Evolutionary conservation across 1,140 invertebrate genomes (phyloP), one percentile per base, ranked within the genome.

Genomic region (Ceratina calcarata): DNA sequence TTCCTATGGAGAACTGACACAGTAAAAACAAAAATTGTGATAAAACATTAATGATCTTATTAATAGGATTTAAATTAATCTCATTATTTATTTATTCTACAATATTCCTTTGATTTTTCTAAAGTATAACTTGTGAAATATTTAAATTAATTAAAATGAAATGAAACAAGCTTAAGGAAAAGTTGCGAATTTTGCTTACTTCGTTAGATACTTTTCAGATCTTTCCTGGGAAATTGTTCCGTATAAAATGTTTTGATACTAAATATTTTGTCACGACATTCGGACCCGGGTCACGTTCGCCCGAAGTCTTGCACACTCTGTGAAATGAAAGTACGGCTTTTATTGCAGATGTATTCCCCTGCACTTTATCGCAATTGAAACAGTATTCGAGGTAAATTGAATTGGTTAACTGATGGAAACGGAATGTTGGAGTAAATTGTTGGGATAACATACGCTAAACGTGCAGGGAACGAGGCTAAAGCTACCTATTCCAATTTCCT

Each of bases 321-420:
- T 45, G 51, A 64, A 73, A 78, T 73, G 61, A 78, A 73, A 57
- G 51, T 64, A 45, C 61, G 27, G 18, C 32, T 32, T 66, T 72
- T 66, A 73, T 65, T 58, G 32, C 32, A 16, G 62, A 72, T n/a
- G 68, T 64, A 45, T 78, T 62, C 64, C 68, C 76, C 49, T n/a
- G 68, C 51, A 32, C 51, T 78, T 49, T n/a, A 64, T 65, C 18
- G 60, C 20, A 64, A 72, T 65, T 51, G 69, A 72, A 72, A 72
- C 60, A 72, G 65, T 58, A 45, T 18, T 16, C 3, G 49, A 3
- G 49, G 76, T 55, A 78, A 45, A 78, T 65, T 65, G 60, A 64
- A 78, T 78, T 55, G 69, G 58, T n/a, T 37, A 65, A 55, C 18
- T 13, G 49, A 57, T 45, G 27, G 53, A 55, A 71, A 16, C 16